phyloP scores from a whole-genome alignment of 2,113 vertebrate genomes.

The Xenopus borealis region DNA sequence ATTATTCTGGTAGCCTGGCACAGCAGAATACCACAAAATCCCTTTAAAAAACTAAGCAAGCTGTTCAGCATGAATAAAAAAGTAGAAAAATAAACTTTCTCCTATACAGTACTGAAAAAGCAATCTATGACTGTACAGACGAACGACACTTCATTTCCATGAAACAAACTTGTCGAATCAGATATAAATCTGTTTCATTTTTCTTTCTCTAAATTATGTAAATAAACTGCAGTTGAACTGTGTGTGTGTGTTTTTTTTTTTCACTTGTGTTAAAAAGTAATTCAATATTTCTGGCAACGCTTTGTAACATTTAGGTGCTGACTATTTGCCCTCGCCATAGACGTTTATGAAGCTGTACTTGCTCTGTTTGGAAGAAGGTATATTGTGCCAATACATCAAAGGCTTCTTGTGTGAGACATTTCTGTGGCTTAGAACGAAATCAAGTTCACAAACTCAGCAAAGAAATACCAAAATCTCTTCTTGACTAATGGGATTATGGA shows the following conservation, averaged over 20 bases:
- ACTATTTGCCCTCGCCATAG: neutral
- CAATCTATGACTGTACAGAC: too few species aligned
- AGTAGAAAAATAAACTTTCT: too few species aligned
- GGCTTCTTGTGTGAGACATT: slow-evolving; percentile 49
- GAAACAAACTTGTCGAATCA: neutral
- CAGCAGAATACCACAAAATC: too few species aligned
- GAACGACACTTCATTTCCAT: too few species aligned
- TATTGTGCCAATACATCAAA: neutral
- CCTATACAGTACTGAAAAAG: too few species aligned
- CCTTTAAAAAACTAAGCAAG: too few species aligned
- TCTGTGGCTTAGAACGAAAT: slow-evolving; percentile 53
- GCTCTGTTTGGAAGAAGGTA: slow-evolving; percentile 34
- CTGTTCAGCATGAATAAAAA: too few species aligned
- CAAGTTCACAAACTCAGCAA: slow-evolving; percentile 65
- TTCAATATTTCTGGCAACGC: slow-evolving; percentile 31
- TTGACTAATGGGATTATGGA: slow-evolving; percentile 56
- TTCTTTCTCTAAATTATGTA: slow-evolving; percentile 25
- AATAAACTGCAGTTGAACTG: slow-evolving; percentile 39
- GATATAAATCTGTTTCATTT: slow-evolving; percentile 5
- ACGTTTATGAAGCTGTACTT: slow-evolving; percentile 48
- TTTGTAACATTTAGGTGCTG: slow-evolving; percentile 38
- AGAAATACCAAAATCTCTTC: slow-evolving; percentile 61
- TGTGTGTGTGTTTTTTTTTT: neutral
- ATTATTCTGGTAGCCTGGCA: too few species aligned
- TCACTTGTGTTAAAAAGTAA: slow-evolving; percentile 30